Evolutionary conservation across 1,140 invertebrate species (phyloP).

Genomic region (Drosophila paulistorum): DNA sequence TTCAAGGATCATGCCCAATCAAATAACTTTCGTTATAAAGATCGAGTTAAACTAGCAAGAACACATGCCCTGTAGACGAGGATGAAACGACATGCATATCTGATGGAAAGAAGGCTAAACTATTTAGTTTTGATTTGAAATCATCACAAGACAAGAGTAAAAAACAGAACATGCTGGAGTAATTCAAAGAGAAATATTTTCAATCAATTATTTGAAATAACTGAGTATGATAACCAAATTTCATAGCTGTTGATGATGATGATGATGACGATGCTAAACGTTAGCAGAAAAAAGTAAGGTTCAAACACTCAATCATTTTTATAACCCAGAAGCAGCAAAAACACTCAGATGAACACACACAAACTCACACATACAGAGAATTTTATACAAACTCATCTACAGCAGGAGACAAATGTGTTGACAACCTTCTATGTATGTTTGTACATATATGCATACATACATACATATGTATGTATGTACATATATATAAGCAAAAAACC

Average conservation of each 20-base stretch:
- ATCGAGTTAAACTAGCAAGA: too few relatives aligned
- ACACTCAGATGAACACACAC: slow-evolving; percentile 24
- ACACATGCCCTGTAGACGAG: too few relatives aligned
- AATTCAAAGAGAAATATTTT: too few relatives aligned
- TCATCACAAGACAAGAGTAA: too few relatives aligned
- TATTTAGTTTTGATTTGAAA: too few relatives aligned
- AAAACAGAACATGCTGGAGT: too few relatives aligned
- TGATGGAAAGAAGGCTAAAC: too few relatives aligned
- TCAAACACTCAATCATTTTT: slow-evolving; percentile 78
- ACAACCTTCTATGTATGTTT: slow-evolving; percentile 26
- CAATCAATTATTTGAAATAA: too few relatives aligned
- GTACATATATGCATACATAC: neutral
- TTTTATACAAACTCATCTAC: neutral
- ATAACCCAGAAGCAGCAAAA: slow-evolving; percentile 52
- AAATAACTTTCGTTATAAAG: too few relatives aligned
- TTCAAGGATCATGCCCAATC: too few relatives aligned
- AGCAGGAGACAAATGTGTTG: slow-evolving; percentile 21
- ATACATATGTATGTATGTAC: neutral
- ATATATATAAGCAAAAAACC: neutral
- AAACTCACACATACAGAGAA: slow-evolving; percentile 3
- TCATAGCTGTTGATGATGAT: slow-evolving; percentile 16
- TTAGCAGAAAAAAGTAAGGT: slow-evolving; percentile 63
- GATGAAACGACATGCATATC: too few relatives aligned
- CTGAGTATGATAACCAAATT: too few relatives aligned
- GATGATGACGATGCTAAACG: slow-evolving; percentile 16